Evolutionary conservation across 2,797 vertebrate genomes (phyloP), one percentile per base, ranked within the genome.

Genomic region (Chromobotia macracanthus): DNA sequence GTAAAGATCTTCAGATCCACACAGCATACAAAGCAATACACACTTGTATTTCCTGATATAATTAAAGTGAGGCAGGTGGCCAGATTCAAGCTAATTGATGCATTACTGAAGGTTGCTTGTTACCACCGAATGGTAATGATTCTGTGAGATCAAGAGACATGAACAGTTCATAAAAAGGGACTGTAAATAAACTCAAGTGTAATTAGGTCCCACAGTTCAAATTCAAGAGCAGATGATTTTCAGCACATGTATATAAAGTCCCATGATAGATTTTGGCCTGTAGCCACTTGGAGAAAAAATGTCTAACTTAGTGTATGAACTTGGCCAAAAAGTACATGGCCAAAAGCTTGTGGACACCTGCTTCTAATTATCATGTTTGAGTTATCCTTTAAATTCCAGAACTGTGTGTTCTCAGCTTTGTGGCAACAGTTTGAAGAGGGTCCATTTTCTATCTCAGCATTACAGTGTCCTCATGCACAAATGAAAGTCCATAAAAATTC

Each of bases 21-120:
- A 12, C 38, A 69, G 31, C 28, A 48, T 21, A 35, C 16, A 13
- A 16, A 69, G 19, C 0, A 70, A 70, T 11, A 55, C 35, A 44
- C 35, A 25, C 55, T 61, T 19, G 18, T 7, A 44, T 44, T 44
- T 44, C 41, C 10, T 58, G 35, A 67, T 66, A 16, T 76, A 56
- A 58, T 69, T 72, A 72, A 61, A 60, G 70, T 67, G 41, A 64
- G 80, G 80, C 69, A 82, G 80, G 75, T 73, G 80, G 63, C 44
- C 31, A 77, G 28, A 56, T 60, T 28, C 38, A 71, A 70, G 66
- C 72, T 68, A 63, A 82, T 73, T 82, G 21, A 72, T 58, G 76
- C 69, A 73, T 73, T 82, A 68, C 61, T 72, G 75, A 60, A 82
- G 80, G 69, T 61, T 67, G 44, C 63, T 73, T 78, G 44, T 68